Evolutionary conservation across 2,113 vertebrate species (phyloP).

Genomic region (Equus przewalskii): DNA sequence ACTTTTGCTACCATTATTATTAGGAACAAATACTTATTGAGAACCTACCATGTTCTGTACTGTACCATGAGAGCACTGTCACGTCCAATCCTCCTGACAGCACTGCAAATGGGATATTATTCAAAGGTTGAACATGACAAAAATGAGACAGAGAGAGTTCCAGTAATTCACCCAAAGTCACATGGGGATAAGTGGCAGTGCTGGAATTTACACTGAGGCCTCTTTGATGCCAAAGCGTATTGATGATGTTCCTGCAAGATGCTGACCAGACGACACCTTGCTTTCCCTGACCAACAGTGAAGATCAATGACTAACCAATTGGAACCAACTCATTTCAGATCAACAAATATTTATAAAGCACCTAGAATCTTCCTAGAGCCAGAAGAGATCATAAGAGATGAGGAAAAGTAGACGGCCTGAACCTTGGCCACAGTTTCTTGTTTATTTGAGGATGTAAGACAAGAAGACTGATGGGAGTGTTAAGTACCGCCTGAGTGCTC

Average conservation of each 20-base stretch:
- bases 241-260: background rate
- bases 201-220: background rate
- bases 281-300: background rate
- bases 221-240: background rate
- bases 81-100: background rate
- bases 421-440: background rate
- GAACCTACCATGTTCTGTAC: background rate
- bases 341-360: background rate
- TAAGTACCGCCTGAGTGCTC: background rate
- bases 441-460: background rate
- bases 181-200: background rate
- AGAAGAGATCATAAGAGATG: background rate
- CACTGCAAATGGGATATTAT: background rate
- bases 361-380: background rate
- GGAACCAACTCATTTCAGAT: background rate
- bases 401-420: background rate
- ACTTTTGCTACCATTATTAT: background rate
- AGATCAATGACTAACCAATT: background rate
- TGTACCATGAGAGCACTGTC: background rate
- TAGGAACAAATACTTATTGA: background rate
- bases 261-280: background rate
- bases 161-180: background rate
- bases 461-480: background rate
- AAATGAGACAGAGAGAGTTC: background rate
- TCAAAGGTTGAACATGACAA: background rate